Conservation (phyloP, 2,888 invertebrate species). For the Ectemnius lituratus region DNA sequence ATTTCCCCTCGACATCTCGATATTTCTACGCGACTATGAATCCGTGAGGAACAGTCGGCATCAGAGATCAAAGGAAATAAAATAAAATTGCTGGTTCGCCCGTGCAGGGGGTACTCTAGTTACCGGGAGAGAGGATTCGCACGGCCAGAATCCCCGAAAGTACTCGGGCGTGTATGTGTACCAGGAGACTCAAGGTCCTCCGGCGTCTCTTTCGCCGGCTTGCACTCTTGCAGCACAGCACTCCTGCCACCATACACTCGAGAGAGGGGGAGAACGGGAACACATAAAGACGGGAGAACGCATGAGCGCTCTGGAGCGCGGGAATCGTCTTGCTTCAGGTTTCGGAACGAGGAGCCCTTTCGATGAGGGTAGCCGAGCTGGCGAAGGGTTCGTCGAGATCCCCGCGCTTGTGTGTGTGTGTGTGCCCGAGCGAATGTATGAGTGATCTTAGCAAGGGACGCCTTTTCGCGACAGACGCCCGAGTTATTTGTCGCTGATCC, state of each 20-base stretch:
- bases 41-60: no score
- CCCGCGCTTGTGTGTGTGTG: neutral
- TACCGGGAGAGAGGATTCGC: no score
- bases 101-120: no score
- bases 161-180: no score
- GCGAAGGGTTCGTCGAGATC: no score
- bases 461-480: conserved; percentile 25
- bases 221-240: neutral
- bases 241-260: conserved; percentile 43
- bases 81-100: no score
- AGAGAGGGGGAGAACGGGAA: neutral
- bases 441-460: neutral
- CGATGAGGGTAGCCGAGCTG: neutral
- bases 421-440: neutral
- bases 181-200: no score
- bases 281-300: conserved; percentile 52
- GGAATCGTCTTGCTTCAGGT: conserved; percentile 50
- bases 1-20: no score
- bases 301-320: conserved; percentile 56
- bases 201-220: no score
- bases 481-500: conserved; percentile 44
- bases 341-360: conserved; percentile 16
- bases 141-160: no score
- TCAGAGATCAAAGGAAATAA: no score
- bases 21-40: no score